Percentiles rank a stretch among this genome's conserved stretches.
phyloP scores from a whole-genome alignment of 2,888 invertebrate species.

The Dioctria linearis region DNA sequence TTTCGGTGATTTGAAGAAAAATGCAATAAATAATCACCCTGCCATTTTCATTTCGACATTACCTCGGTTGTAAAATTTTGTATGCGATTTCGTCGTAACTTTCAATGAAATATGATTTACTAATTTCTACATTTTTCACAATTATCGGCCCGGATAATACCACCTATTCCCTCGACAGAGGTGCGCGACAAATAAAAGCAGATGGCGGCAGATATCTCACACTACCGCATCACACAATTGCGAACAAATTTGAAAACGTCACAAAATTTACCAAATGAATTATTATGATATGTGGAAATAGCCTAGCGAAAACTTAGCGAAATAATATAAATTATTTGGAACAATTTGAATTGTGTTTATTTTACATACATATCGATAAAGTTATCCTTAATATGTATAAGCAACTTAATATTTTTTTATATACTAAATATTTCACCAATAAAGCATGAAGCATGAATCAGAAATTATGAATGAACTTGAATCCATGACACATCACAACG shows the following conservation, averaged over 20 bases:
- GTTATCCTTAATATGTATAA: no score
- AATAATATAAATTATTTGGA: no score
- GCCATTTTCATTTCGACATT: not conserved
- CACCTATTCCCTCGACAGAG: slow-evolving; percentile 22
- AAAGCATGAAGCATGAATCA: no score
- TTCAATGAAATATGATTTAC: not conserved
- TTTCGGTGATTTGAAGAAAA: slow-evolving; percentile 26
- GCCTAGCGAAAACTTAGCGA: slow-evolving; percentile 34
- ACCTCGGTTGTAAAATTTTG: not conserved
- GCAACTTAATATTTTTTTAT: no score
- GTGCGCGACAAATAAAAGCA: slow-evolving; percentile 46
- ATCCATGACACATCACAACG: no score
- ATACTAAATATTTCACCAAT: no score
- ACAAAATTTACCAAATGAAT: not conserved
- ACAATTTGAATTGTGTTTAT: no score
- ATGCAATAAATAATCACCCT: not conserved
- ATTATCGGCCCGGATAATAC: slow-evolving; percentile 10
- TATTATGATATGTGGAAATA: slow-evolving; percentile 6
- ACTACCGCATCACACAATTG: slow-evolving; percentile 27
- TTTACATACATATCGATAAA: no score
- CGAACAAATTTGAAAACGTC: slow-evolving; percentile 10
- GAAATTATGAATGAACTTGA: no score
- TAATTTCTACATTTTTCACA: slow-evolving; percentile 37
- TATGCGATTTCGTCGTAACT: slow-evolving; percentile 1
- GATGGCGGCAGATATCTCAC: slow-evolving; percentile 27